These are phyloP conservation scores for Tenthredo notha DNA, from an alignment of 2,888 invertebrate species.

Conservation along the genomic window DNA sequence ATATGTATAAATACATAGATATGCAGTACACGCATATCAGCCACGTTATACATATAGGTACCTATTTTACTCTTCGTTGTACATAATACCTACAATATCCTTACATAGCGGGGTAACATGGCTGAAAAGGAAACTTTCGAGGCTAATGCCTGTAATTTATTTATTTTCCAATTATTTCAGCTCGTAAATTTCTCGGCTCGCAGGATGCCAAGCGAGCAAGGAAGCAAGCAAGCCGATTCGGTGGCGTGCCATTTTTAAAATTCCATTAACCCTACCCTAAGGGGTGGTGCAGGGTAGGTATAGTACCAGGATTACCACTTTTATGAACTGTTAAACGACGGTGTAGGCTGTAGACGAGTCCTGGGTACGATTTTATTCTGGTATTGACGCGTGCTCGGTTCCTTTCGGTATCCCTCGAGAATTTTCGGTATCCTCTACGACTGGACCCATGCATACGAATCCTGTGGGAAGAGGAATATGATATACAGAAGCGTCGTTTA, in stretches of 20 bases:
- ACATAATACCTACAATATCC: background rate
- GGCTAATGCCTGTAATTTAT: constrained; percentile 69
- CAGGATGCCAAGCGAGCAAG: background rate
- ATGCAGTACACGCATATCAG: background rate
- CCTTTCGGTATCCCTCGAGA: constrained; percentile 23
- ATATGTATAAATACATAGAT: background rate
- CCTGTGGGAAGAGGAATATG: constrained; percentile 1
- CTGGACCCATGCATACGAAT: constrained; percentile 8
- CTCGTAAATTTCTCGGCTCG: constrained; percentile 49
- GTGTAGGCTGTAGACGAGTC: constrained; percentile 36
- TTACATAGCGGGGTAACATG: background rate
- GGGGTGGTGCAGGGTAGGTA: constrained; percentile 61
- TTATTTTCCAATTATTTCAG: constrained; percentile 70
- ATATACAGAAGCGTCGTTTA: background rate
- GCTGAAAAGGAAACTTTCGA: constrained; percentile 59
- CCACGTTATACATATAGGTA: background rate
- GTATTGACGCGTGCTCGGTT: constrained; percentile 40
- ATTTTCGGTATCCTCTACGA: background rate
- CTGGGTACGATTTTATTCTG: constrained; percentile 7
- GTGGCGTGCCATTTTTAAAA: constrained; percentile 50
- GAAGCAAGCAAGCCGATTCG: constrained; percentile 8
- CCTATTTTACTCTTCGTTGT: background rate
- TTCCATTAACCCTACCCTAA: constrained; percentile 49
- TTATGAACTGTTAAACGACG: constrained; percentile 65
- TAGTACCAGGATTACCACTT: constrained; percentile 72